phyloP scores from a whole-genome alignment of 2,888 invertebrate species.

The Rhopalosiphum nymphaeae region DNA sequence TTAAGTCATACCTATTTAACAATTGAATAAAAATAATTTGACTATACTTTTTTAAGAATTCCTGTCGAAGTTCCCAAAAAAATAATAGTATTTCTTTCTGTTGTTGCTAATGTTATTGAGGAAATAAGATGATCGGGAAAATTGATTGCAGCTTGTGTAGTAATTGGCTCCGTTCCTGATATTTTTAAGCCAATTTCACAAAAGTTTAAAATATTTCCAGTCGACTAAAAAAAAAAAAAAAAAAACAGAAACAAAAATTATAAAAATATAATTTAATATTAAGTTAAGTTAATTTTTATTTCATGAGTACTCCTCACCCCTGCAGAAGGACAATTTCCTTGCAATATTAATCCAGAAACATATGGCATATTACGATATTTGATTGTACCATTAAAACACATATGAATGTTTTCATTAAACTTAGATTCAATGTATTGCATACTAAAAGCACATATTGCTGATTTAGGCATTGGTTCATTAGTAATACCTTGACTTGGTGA shows the following conservation, averaged over 20 bases:
- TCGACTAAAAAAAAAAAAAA: constrained; percentile 73
- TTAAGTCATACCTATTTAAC: background rate
- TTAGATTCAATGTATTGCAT: constrained; percentile 90
- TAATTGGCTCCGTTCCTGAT: constrained; percentile 88
- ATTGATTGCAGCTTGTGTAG: constrained; percentile 80
- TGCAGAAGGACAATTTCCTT: constrained; percentile 90
- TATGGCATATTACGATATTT: constrained; percentile 93
- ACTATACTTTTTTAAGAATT: constrained; percentile 82
- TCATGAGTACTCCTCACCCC: constrained; percentile 75
- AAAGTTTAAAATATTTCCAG: constrained; percentile 91
- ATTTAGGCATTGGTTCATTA: constrained; percentile 84
- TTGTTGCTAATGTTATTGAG: constrained; percentile 87
- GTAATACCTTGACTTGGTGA: constrained; percentile 90
- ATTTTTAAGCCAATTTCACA: constrained; percentile 93
- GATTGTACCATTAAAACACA: constrained; percentile 96
- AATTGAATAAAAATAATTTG: constrained; percentile 26
- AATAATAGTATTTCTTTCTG: constrained; percentile 92
- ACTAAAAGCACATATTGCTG: constrained; percentile 94
- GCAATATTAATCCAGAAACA: constrained; percentile 90
- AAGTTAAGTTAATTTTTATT: background rate
- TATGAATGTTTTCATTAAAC: constrained; percentile 96
- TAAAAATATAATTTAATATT: constrained; percentile 23
- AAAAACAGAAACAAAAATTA: background rate
- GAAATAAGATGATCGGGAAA: constrained; percentile 86
- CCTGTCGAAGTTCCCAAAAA: constrained; percentile 93